phyloP scores from a whole-genome alignment of 2,888 invertebrate species.

The Ochropleura plecta region DNA sequence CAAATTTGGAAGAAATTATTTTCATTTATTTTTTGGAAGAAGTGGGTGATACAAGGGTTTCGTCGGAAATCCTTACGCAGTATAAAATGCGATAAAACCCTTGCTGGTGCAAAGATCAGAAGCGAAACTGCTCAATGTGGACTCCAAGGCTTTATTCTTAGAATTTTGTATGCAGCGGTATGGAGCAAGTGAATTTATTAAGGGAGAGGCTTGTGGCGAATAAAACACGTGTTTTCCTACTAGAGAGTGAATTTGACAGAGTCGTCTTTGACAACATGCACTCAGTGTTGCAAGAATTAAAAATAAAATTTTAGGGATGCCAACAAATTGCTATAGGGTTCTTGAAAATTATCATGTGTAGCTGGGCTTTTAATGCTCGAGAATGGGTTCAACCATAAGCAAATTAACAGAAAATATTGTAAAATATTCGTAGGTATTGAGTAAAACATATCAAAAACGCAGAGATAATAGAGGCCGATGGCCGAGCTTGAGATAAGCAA shows the following conservation, averaged over 20 bases:
- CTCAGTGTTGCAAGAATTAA: no score
- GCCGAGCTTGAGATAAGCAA: constrained; percentile 24
- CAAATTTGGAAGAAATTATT: background rate
- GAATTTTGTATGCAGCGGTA: no score
- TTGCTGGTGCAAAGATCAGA: background rate
- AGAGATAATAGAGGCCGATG: constrained; percentile 21
- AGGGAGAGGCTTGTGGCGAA: no score
- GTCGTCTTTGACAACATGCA: no score
- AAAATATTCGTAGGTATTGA: background rate
- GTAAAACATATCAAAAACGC: constrained; percentile 10
- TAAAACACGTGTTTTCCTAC: no score
- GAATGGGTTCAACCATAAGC: background rate
- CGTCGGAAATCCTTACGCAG: no score
- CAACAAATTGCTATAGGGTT: background rate
- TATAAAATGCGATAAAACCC: no score
- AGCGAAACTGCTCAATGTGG: background rate
- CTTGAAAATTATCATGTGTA: background rate
- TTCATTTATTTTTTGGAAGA: background rate
- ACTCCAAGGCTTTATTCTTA: background rate
- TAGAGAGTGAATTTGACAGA: no score
- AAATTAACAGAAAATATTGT: background rate
- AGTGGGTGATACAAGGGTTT: no score
- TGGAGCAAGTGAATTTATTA: no score
- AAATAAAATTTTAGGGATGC: no score
- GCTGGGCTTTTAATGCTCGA: background rate